These are phyloP conservation scores for Heliopora coerulea DNA, from an alignment of 92 coral and sea anemone species.

Conservation along the genomic window DNA sequence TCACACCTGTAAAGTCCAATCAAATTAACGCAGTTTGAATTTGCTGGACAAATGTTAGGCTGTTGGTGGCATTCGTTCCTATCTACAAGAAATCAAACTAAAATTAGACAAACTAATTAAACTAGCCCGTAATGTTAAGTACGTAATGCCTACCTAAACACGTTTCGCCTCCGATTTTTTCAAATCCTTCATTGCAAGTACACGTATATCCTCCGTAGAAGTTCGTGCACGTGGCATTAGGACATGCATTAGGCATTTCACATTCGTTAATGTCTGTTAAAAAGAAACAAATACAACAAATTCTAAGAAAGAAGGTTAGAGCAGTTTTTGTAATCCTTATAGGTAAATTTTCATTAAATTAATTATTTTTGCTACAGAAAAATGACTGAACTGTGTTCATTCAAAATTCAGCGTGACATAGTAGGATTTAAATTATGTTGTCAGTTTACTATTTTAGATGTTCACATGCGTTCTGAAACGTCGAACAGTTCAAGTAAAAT, in stretches of 20 bases:
- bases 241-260: background rate
- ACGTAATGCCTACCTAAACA: constrained; percentile 59
- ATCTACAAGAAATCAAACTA: constrained; percentile 5
- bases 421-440: too few relatives aligned
- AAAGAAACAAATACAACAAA: too few relatives aligned
- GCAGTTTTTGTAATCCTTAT: too few relatives aligned
- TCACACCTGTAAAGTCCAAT: constrained; percentile 36
- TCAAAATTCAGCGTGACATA: too few relatives aligned
- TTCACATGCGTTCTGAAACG: too few relatives aligned
- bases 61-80: constrained; percentile 46
- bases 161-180: constrained; percentile 64
- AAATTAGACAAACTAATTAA: background rate
- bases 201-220: constrained; percentile 60
- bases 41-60: constrained; percentile 4
- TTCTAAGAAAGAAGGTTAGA: too few relatives aligned
- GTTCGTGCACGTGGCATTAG: constrained; percentile 53
- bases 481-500: too few relatives aligned
- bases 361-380: too few relatives aligned
- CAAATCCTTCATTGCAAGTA: constrained; percentile 63
- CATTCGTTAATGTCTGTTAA: background rate
- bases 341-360: too few relatives aligned
- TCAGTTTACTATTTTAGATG: too few relatives aligned
- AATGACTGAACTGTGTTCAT: too few relatives aligned
- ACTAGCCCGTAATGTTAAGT: background rate
- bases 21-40: constrained; percentile 29